A percentile compares a stretch with the other conserved stretches of the same genome.
Evolutionary conservation across 2,888 invertebrate species (phyloP).

Genomic region (Seira ritae): DNA sequence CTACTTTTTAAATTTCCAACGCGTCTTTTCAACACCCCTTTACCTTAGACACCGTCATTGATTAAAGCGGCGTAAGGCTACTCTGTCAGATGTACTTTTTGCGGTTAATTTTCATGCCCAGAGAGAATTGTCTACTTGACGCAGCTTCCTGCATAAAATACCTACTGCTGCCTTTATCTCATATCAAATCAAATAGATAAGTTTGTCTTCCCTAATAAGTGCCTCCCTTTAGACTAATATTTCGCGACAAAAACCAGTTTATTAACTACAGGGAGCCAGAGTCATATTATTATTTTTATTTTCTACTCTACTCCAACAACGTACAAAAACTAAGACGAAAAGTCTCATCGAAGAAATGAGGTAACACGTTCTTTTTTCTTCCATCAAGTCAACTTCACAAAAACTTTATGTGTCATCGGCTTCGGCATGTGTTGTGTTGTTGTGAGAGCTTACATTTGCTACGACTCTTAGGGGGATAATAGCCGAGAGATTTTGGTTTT

Average conservation of each 20-base stretch:
- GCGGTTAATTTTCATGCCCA: background rate
- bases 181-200: background rate
- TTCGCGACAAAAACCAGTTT: background rate
- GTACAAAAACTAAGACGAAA: background rate
- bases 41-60: background rate
- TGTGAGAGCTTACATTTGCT: too few relatives aligned
- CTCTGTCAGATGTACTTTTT: background rate
- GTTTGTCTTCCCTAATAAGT: background rate
- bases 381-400: background rate
- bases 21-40: background rate
- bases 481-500: background rate
- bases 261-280: background rate
- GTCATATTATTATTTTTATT: background rate
- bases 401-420: too few relatives aligned
- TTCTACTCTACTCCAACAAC: background rate
- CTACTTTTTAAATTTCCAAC: background rate
- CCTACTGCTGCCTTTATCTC: background rate
- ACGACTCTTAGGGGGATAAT: too few relatives aligned
- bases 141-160: background rate
- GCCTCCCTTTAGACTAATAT: background rate
- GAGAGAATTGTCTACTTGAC: background rate
- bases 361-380: background rate
- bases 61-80: background rate
- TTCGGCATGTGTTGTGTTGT: too few relatives aligned
- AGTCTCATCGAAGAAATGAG: conserved; percentile 3